A percentile compares a stretch with the other conserved stretches of the same genome.
Conservation (phyloP, 2,113 vertebrate genomes). For the Hippocampus mohnikei region DNA sequence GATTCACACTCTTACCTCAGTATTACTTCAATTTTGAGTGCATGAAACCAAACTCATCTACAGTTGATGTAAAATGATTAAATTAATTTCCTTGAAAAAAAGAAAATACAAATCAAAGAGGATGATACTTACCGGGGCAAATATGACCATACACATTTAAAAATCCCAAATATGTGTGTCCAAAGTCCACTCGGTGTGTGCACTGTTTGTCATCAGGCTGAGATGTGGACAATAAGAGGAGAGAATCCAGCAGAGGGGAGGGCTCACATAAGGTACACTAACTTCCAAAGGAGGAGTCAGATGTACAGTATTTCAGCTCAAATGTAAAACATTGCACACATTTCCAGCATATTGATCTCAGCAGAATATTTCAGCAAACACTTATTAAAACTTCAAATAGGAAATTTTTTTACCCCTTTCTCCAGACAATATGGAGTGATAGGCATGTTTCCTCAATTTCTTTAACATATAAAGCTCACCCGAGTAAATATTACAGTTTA, state of each 20-base stretch:
- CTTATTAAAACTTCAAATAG: too few species aligned
- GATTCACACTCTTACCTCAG: not conserved
- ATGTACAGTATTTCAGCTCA: not conserved
- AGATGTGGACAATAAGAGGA: slow-evolving; percentile 27
- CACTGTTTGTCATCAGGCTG: slow-evolving; percentile 37
- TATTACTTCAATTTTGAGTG: not conserved
- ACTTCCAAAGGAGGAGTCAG: slow-evolving; percentile 44
- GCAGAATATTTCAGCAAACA: too few species aligned
- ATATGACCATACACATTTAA: slow-evolving; percentile 78
- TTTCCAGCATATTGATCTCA: too few species aligned
- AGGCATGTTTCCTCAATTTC: too few species aligned
- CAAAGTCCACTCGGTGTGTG: slow-evolving; percentile 22
- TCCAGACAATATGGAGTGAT: too few species aligned
- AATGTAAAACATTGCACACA: too few species aligned
- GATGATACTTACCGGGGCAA: slow-evolving; percentile 69
- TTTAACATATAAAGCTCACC: too few species aligned
- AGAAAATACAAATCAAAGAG: not conserved
- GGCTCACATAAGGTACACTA: slow-evolving; percentile 22
- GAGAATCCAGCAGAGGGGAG: slow-evolving; percentile 35
- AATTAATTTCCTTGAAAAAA: not conserved
- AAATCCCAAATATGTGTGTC: slow-evolving; percentile 44
- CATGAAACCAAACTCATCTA: not conserved
- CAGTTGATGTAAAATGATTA: not conserved
- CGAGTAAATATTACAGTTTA: too few species aligned
- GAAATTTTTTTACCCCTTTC: too few species aligned